These are phyloP conservation scores for Monopis laevigella DNA, from an alignment of 2,888 invertebrate species.

Conservation along the genomic window DNA sequence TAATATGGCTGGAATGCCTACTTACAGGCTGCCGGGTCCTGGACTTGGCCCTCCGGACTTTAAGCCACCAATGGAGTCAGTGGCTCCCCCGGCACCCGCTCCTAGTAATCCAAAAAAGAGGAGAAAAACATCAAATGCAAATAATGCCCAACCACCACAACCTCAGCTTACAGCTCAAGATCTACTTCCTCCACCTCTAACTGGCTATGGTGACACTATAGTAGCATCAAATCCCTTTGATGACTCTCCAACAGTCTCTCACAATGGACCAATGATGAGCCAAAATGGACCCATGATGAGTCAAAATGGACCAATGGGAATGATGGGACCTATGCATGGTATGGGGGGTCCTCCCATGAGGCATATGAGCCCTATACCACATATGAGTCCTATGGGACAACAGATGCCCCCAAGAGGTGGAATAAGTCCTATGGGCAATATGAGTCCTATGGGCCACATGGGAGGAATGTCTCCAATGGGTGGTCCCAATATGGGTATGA, in stretches of 20 bases:
- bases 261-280: slow-evolving; percentile 70
- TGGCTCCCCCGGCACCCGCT: slow-evolving; percentile 76
- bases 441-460: slow-evolving; percentile 76
- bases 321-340: slow-evolving; percentile 70
- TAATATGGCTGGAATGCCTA: slow-evolving; percentile 83
- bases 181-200: slow-evolving; percentile 85
- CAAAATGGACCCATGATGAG: slow-evolving; percentile 74
- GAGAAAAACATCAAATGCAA: slow-evolving; percentile 80
- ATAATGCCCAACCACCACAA: slow-evolving; percentile 71
- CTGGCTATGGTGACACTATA: slow-evolving; percentile 93
- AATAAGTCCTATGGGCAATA: slow-evolving; percentile 75
- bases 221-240: slow-evolving; percentile 96
- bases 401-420: slow-evolving; percentile 72
- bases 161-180: slow-evolving; percentile 79
- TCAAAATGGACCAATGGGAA: slow-evolving; percentile 74
- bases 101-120: slow-evolving; percentile 89
- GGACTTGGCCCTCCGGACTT: slow-evolving; percentile 77
- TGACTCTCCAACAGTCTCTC: slow-evolving; percentile 78
- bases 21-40: slow-evolving; percentile 79
- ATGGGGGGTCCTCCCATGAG: slow-evolving; percentile 73
- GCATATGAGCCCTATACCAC: slow-evolving; percentile 71
- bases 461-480: slow-evolving; percentile 77
- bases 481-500: slow-evolving; percentile 74
- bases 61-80: slow-evolving; percentile 76
- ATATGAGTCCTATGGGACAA: slow-evolving; percentile 71